Percentiles rank a stretch among this genome's conserved stretches.
phyloP scores from a whole-genome alignment of 2,797 vertebrate genomes.

The Scleropages formosus region DNA sequence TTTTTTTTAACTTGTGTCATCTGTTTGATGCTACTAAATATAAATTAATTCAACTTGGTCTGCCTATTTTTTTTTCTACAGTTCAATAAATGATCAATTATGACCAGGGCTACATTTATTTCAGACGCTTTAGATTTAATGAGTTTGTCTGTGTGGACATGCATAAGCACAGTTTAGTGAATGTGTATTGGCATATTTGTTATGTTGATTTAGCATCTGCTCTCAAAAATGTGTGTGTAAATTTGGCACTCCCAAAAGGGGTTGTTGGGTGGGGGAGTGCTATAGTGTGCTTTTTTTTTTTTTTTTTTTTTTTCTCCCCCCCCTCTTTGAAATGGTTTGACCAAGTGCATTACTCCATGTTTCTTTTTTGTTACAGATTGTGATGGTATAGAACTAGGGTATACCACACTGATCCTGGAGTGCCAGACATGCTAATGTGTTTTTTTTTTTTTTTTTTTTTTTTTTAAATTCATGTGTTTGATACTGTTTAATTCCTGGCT shows the following conservation, averaged over 20 bases:
- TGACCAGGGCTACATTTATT: conserved; percentile 18
- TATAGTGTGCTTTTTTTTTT: conserved; percentile 24
- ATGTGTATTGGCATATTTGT: conserved; percentile 6
- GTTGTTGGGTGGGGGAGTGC: conserved; percentile 16
- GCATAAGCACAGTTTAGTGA: conserved; percentile 41
- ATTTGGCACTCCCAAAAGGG: background rate
- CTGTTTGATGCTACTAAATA: background rate
- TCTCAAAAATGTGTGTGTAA: background rate
- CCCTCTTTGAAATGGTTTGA: conserved; percentile 53
- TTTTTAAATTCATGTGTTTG: background rate
- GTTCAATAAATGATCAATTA: conserved; percentile 13
- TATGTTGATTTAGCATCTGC: background rate
- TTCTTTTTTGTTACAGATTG: conserved; percentile 43
- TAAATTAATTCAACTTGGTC: background rate
- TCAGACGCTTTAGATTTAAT: conserved; percentile 17
- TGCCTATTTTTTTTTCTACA: conserved; percentile 1
- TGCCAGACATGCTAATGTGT: background rate
- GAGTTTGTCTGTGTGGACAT: conserved; percentile 38
- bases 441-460: background rate
- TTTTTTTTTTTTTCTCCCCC: conserved; percentile 48
- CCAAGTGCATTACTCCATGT: conserved; percentile 23
- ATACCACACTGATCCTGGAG: background rate
- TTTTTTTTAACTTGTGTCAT: background rate
- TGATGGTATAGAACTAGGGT: conserved; percentile 44
- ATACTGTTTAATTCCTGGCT: no score